phyloP scores from a whole-genome alignment of 37 sponge, comb jelly and placozoan species.

The Corticium candelabrum region DNA sequence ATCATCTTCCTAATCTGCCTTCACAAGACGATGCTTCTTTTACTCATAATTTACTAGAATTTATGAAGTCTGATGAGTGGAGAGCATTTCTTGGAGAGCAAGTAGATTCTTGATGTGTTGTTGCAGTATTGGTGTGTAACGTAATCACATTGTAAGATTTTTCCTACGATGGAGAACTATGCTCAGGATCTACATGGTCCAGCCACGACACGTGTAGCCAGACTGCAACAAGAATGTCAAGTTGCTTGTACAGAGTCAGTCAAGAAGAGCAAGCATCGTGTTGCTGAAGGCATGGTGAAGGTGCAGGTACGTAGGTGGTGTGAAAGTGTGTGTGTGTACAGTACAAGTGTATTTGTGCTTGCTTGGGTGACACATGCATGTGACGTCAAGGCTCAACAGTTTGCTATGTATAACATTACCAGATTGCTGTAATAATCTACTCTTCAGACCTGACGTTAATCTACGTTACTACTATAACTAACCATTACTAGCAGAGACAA shows the following conservation, averaged over 20 bases:
- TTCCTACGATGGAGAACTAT: neutral
- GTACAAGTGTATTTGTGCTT: too few relatives aligned
- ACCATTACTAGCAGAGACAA: too few relatives aligned
- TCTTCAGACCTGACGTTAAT: too few relatives aligned
- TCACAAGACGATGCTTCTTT: neutral
- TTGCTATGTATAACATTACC: too few relatives aligned
- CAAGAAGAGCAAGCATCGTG: neutral
- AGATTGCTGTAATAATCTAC: too few relatives aligned
- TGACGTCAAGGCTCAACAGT: too few relatives aligned
- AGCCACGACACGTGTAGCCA: neutral
- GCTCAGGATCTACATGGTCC: neutral
- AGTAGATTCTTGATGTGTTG: constrained; percentile 25
- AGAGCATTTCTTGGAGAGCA: constrained; percentile 16
- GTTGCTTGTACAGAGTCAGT: neutral
- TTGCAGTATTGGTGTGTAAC: neutral
- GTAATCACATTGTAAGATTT: neutral
- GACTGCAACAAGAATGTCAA: neutral
- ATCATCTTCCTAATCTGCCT: neutral
- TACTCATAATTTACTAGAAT: neutral
- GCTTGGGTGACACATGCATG: too few relatives aligned
- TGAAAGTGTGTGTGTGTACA: too few relatives aligned
- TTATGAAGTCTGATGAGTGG: constrained; percentile 37
- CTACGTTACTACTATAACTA: too few relatives aligned
- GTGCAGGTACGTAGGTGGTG: neutral
- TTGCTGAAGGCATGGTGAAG: neutral